These are phyloP conservation scores for Sycophila sp. DNA, from an alignment of 1,140 invertebrate genomes.

Conservation along the genomic window DNA sequence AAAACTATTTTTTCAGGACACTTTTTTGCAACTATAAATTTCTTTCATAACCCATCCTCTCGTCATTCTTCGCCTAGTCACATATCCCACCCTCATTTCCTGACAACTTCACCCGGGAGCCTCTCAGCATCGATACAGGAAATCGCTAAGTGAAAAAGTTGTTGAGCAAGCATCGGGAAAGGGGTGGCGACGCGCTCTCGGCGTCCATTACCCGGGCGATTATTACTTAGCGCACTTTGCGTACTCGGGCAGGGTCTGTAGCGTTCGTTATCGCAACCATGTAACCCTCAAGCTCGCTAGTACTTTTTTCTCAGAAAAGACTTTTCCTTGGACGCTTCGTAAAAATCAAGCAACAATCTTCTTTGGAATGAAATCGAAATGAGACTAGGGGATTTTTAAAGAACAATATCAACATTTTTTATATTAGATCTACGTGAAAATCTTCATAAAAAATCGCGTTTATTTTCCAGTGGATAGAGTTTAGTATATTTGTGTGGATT, in stretches of 20 bases:
- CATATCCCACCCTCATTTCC: neutral
- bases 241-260: neutral
- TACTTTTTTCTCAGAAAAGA: constrained; percentile 5
- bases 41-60: neutral
- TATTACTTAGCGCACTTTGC: constrained; percentile 25
- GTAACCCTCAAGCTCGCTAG: constrained; percentile 6
- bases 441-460: too few relatives aligned
- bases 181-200: neutral
- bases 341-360: neutral
- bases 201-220: neutral
- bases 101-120: neutral
- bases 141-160: constrained; percentile 22
- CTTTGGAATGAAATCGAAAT: neutral
- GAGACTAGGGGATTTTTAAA: too few relatives aligned
- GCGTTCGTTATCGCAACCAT: constrained; percentile 2
- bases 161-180: neutral
- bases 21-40: neutral
- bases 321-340: constrained; percentile 12
- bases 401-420: too few relatives aligned
- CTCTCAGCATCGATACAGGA: neutral
- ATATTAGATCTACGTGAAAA: too few relatives aligned
- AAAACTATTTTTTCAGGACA: neutral
- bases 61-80: neutral
- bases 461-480: too few relatives aligned
- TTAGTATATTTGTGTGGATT: too few relatives aligned